Evolutionary conservation across 2,888 invertebrate species (phyloP).

Genomic region (Drosophila rubida): DNA sequence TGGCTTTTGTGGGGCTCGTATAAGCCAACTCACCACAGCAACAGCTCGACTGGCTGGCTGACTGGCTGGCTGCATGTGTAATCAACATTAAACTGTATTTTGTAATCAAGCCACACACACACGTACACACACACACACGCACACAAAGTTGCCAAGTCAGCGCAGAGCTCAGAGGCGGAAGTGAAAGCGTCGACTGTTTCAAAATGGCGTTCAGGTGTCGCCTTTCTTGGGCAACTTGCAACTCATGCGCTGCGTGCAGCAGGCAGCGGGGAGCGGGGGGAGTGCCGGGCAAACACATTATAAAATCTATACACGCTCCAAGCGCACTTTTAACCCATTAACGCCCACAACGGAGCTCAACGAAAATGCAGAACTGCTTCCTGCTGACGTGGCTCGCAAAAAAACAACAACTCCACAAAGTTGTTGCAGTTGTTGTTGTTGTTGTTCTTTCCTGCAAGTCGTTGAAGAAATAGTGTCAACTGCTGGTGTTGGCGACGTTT

Average conservation of each 20-base stretch:
- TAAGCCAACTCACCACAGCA: slow-evolving; percentile 49
- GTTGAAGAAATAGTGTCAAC: slow-evolving; percentile 77
- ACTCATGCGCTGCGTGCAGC: slow-evolving; percentile 49
- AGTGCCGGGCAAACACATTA: slow-evolving; percentile 68
- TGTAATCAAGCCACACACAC: slow-evolving; percentile 70
- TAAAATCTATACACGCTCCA: slow-evolving; percentile 76
- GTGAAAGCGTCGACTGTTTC: slow-evolving; percentile 60
- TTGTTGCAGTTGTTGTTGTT: slow-evolving; percentile 10
- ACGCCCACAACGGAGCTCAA: slow-evolving; percentile 63
- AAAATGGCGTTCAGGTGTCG: slow-evolving; percentile 75
- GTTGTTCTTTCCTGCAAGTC: slow-evolving; percentile 50
- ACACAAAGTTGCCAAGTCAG: slow-evolving; percentile 67
- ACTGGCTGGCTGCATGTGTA: slow-evolving; percentile 65
- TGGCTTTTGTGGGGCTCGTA: slow-evolving; percentile 37
- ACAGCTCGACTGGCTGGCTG: slow-evolving; percentile 7
- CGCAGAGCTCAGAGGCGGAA: slow-evolving; percentile 76
- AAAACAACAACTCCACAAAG: slow-evolving; percentile 10
- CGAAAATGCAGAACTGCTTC: slow-evolving; percentile 42
- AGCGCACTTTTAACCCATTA: slow-evolving; percentile 80
- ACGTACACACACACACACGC: slow-evolving; percentile 16
- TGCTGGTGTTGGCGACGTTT: slow-evolving; percentile 74
- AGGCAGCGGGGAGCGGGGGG: not conserved
- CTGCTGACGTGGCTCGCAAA: slow-evolving; percentile 56
- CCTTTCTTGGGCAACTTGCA: slow-evolving; percentile 64
- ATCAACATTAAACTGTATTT: slow-evolving; percentile 80